Conservation (phyloP, 2,888 invertebrate species). For the Rhagophthalmus giganteus region DNA sequence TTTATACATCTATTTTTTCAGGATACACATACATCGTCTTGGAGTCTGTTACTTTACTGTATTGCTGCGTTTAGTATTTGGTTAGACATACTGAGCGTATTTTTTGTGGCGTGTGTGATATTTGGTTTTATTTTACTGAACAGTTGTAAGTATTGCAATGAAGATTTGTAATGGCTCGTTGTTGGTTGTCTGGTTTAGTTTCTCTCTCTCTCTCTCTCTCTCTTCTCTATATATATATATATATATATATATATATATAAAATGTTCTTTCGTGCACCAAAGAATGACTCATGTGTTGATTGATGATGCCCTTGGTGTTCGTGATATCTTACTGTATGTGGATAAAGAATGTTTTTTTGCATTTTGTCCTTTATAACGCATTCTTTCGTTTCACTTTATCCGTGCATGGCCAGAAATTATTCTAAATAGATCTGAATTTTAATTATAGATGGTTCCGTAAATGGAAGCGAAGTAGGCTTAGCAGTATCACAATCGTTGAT, state of each 20-base stretch:
- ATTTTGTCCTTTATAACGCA: too few species aligned
- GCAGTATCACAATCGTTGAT: slow-evolving; percentile 70
- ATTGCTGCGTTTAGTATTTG: slow-evolving; percentile 67
- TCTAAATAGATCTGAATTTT: too few species aligned
- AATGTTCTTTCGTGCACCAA: too few species aligned
- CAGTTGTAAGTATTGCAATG: slow-evolving; percentile 57
- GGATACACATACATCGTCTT: slow-evolving; percentile 67
- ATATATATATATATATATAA: too few species aligned
- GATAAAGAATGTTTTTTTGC: too few species aligned
- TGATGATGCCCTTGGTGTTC: too few species aligned
- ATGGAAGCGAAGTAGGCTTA: slow-evolving; percentile 65
- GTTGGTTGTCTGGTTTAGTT: too few species aligned
- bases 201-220: too few species aligned
- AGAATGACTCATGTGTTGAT: too few species aligned
- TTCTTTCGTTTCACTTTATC: neutral
- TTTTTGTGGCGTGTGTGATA: slow-evolving; percentile 63
- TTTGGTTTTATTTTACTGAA: slow-evolving; percentile 63
- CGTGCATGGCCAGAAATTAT: neutral
- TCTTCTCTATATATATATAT: too few species aligned
- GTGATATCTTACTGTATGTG: too few species aligned
- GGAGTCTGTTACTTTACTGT: slow-evolving; percentile 64
- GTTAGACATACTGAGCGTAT: slow-evolving; percentile 64
- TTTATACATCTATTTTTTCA: slow-evolving; percentile 10
- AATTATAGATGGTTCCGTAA: neutral
- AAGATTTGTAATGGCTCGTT: too few species aligned